Conservation (phyloP, 2,113 vertebrate species). For the Leptocoma aspasia region DNA sequence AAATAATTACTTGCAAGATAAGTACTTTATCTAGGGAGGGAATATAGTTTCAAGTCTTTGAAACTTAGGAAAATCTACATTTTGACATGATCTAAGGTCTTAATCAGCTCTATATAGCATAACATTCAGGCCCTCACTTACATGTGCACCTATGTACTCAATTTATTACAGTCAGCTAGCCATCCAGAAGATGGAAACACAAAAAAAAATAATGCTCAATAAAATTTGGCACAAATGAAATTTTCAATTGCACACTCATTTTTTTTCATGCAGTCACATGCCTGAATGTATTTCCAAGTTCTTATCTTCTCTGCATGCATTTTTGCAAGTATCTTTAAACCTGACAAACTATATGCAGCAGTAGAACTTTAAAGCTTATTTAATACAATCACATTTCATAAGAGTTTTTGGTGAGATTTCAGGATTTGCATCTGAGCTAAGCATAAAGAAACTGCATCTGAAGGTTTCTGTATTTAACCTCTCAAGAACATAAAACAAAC, state of each 20-base stretch:
- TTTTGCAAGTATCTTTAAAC: neutral
- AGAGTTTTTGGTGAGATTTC: conserved; percentile 7
- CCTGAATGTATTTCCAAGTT: neutral
- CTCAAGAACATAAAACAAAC: neutral
- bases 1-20: neutral
- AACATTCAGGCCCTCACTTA: neutral
- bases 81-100: neutral
- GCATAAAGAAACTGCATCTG: neutral
- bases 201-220: neutral
- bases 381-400: neutral
- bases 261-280: neutral
- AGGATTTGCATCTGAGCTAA: conserved; percentile 34
- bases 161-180: neutral
- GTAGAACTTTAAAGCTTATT: neutral
- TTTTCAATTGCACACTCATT: neutral
- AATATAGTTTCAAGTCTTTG: neutral
- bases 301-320: neutral
- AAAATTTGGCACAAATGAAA: neutral
- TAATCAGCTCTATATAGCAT: neutral
- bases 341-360: neutral
- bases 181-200: neutral
- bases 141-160: neutral
- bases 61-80: neutral
- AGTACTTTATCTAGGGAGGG: neutral
- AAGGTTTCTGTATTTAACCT: conserved; percentile 44